phyloP scores from a whole-genome alignment of 2,797 vertebrate species.

The Leptodactylus fallax region DNA sequence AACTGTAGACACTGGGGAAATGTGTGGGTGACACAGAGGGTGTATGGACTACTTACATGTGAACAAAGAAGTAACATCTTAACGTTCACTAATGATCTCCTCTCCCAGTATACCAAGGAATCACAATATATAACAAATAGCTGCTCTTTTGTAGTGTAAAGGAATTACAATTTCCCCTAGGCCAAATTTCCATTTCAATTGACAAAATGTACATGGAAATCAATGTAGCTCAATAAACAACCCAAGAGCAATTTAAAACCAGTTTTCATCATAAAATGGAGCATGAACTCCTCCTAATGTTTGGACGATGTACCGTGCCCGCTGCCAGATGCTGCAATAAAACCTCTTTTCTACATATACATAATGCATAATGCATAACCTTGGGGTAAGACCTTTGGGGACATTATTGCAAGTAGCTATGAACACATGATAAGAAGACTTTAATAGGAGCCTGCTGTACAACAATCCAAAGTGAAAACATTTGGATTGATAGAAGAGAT shows the following conservation, averaged over 20 bases:
- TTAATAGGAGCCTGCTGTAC: background rate
- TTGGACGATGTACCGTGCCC: background rate
- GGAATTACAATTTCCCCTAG: slow-evolving; percentile 70
- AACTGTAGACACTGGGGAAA: slow-evolving; percentile 58
- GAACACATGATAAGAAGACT: too few species aligned
- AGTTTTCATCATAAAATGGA: background rate
- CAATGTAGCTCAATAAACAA: slow-evolving; percentile 68
- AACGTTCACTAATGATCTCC: slow-evolving; percentile 68
- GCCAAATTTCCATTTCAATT: slow-evolving; percentile 71
- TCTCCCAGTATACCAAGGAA: slow-evolving; percentile 66
- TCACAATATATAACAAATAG: slow-evolving; percentile 71
- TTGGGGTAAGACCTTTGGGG: background rate
- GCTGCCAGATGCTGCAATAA: background rate
- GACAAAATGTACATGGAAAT: slow-evolving; percentile 70
- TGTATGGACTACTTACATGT: slow-evolving; percentile 46
- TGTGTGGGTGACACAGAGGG: slow-evolving; percentile 21
- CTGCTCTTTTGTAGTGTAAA: slow-evolving; percentile 67
- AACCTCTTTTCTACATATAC: background rate
- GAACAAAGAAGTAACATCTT: slow-evolving; percentile 66
- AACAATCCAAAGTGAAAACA: background rate
- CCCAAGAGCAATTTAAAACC: slow-evolving; percentile 17
- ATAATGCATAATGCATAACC: background rate
- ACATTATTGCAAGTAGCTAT: too few species aligned
- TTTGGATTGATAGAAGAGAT: background rate
- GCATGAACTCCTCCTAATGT: background rate